Conservation (phyloP, 2,113 vertebrate species). For the Grallaria varia region DNA sequence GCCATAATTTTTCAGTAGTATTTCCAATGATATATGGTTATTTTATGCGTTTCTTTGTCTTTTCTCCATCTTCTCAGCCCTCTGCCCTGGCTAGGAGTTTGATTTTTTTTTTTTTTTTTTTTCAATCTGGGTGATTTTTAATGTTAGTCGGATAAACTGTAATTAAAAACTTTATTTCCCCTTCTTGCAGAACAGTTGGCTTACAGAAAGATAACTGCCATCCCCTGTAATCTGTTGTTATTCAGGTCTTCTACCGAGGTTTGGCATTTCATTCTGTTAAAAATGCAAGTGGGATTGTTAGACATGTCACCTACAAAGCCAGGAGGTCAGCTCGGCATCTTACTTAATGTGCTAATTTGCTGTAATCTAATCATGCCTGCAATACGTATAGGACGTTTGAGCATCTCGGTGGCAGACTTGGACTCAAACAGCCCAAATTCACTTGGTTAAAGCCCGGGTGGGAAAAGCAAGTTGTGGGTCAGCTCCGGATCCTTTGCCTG, state of each 20-base stretch:
- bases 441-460: fast-evolving
- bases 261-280: slow-evolving; percentile 42
- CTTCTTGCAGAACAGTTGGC: background rate
- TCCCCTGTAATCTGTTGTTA: background rate
- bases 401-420: background rate
- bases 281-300: slow-evolving; percentile 58
- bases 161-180: background rate
- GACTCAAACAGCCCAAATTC: background rate
- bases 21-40: background rate
- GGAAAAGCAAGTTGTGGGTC: background rate
- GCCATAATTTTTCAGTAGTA: background rate
- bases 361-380: slow-evolving; percentile 49
- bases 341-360: slow-evolving; percentile 61
- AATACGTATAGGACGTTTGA: background rate
- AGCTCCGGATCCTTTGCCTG: background rate
- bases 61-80: background rate
- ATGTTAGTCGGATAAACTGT: background rate
- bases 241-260: background rate
- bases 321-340: background rate
- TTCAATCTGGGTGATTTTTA: background rate
- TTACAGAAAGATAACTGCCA: background rate
- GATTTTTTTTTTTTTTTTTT: background rate
- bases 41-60: background rate
- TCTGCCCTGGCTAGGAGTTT: background rate
- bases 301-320: slow-evolving; percentile 35